phyloP scores from a whole-genome alignment of 2,888 invertebrate genomes.

The Amblyjoppa fuscipennis region DNA sequence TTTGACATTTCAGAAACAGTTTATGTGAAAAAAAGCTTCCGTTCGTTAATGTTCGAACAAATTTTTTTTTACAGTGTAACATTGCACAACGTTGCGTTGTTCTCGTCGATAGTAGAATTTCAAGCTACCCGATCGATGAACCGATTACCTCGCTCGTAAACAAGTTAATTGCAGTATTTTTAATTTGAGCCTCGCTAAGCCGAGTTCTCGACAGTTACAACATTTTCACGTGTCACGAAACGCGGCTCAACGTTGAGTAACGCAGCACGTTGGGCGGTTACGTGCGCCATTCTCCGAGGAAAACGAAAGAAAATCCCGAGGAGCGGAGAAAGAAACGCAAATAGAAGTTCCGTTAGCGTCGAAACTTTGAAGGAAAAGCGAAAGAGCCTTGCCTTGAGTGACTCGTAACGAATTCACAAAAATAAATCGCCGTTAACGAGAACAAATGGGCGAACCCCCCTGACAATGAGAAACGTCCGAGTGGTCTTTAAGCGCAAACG shows the following conservation, averaged over 20 bases:
- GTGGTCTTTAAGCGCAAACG: constrained; percentile 22
- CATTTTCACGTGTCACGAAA: not conserved
- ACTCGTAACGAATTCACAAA: constrained; percentile 18
- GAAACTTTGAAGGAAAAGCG: not conserved
- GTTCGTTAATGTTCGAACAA: too few species aligned
- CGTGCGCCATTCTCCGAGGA: not conserved
- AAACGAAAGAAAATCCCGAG: not conserved
- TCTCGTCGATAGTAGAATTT: not conserved
- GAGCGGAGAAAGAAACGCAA: not conserved
- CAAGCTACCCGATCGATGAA: not conserved
- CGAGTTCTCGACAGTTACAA: not conserved
- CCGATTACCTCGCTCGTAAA: not conserved
- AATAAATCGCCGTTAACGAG: constrained; percentile 18
- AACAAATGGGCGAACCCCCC: not conserved
- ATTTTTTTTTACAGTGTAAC: too few species aligned
- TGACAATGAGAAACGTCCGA: not conserved
- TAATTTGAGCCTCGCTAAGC: too few species aligned
- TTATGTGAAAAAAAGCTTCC: too few species aligned
- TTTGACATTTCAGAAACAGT: too few species aligned
- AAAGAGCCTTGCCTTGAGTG: not conserved
- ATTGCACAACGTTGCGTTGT: not conserved
- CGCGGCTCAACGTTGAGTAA: not conserved
- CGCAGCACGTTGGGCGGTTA: constrained; percentile 6
- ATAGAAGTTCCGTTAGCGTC: not conserved
- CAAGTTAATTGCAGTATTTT: not conserved